Evolutionary conservation across 2,888 invertebrate species (phyloP).

Genomic region (Loripinus fragilis): DNA sequence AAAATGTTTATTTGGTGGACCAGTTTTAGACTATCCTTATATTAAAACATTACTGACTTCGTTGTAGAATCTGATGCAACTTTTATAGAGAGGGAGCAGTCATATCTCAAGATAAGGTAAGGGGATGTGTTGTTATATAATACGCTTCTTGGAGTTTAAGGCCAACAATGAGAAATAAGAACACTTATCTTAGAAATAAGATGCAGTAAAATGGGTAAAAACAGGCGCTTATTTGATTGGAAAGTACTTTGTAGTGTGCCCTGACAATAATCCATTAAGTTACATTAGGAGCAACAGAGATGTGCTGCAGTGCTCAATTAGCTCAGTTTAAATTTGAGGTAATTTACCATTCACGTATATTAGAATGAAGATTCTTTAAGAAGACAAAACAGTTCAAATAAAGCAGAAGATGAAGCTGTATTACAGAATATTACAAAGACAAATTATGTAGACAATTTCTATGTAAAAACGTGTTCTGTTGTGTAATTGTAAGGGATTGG

Average conservation of each 20-base stretch:
- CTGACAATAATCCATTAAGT: conserved; percentile 59
- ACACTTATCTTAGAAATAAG: conserved; percentile 56
- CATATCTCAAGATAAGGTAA: conserved; percentile 53
- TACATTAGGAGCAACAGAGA: conserved; percentile 43
- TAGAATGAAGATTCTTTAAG: conserved; percentile 46
- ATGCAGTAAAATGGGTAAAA: conserved; percentile 56
- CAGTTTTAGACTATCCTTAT: conserved; percentile 58
- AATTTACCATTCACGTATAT: conserved; percentile 40
- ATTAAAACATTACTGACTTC: conserved; percentile 43
- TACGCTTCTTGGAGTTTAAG: conserved; percentile 54
- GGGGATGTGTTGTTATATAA: conserved; percentile 43
- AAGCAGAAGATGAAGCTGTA: not conserved
- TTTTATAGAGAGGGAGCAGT: conserved; percentile 47
- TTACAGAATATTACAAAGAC: conserved; percentile 16
- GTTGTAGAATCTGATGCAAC: conserved; percentile 59
- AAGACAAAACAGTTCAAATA: conserved; percentile 19
- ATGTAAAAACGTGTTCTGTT: not conserved
- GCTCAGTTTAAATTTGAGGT: conserved; percentile 44
- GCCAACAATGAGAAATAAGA: conserved; percentile 49
- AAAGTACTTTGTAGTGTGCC: conserved; percentile 40
- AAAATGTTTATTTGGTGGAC: conserved; percentile 35
- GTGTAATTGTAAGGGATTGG: not conserved
- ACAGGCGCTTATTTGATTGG: conserved; percentile 51
- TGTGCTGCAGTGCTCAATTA: conserved; percentile 47
- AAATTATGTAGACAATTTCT: not conserved